phyloP scores from a whole-genome alignment of 1,140 invertebrate species.

The Calliopsis andreniformis region DNA sequence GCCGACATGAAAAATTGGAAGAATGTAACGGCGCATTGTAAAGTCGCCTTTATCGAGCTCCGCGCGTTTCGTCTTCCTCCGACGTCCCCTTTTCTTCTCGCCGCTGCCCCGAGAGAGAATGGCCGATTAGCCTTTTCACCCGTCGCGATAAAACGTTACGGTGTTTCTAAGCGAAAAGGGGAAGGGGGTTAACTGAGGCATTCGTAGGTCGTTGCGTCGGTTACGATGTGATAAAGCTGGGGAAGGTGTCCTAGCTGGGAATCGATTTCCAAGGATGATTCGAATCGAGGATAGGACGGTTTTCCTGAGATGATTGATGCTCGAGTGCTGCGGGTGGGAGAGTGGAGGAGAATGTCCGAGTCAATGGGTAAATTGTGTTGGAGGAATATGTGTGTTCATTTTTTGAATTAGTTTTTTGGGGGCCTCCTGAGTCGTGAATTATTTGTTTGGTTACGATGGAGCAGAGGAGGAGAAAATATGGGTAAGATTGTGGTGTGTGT shows the following conservation, averaged over 20 bases:
- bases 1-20: slow-evolving; percentile 48
- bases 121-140: slow-evolving; percentile 37
- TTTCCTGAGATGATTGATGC: background rate
- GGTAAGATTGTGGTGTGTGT: too few relatives aligned
- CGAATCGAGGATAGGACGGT: background rate
- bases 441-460: too few relatives aligned
- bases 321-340: background rate
- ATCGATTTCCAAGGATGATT: background rate
- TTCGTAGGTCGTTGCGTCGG: background rate
- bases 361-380: too few relatives aligned
- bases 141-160: slow-evolving; percentile 36
- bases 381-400: too few relatives aligned
- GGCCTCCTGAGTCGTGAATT: too few relatives aligned
- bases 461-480: too few relatives aligned
- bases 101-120: background rate
- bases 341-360: too few relatives aligned
- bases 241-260: too few relatives aligned
- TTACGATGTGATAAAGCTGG: slow-evolving; percentile 41
- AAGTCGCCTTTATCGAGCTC: slow-evolving; percentile 36
- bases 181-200: background rate
- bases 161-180: slow-evolving; percentile 26
- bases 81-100: background rate
- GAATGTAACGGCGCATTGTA: slow-evolving; percentile 52
- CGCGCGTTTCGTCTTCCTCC: slow-evolving; percentile 6
- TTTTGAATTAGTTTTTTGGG: too few relatives aligned